Conservation (phyloP, 2,888 invertebrate genomes). For the Eupelmus urozonus region DNA sequence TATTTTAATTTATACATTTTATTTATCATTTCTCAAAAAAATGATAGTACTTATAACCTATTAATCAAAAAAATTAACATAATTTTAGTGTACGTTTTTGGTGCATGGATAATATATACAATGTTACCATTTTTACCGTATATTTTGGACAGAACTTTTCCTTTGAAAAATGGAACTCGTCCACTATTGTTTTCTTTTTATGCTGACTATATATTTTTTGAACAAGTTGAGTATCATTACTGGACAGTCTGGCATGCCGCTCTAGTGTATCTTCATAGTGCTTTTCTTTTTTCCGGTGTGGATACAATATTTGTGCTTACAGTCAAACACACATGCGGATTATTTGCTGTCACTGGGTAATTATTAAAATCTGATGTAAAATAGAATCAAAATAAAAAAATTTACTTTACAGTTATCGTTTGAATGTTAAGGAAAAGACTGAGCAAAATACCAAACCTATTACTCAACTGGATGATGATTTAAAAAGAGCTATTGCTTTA, state of each 20-base stretch:
- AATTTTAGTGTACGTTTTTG: constrained; percentile 10
- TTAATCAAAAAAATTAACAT: no score
- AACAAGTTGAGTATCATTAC: constrained; percentile 24
- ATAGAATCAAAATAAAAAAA: background rate
- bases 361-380: background rate
- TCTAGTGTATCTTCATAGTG: background rate
- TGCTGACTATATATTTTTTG: constrained; percentile 26
- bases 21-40: no score
- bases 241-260: background rate
- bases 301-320: background rate
- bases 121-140: constrained; percentile 10
- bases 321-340: constrained; percentile 30
- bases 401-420: constrained; percentile 4
- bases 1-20: no score
- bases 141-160: background rate
- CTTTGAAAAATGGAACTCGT: constrained; percentile 11
- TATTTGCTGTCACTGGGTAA: constrained; percentile 31
- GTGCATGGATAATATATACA: background rate
- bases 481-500: constrained; percentile 1
- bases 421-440: background rate
- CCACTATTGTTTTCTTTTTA: constrained; percentile 4
- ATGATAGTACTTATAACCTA: no score
- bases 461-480: background rate
- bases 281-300: background rate
- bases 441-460: background rate